Percentiles rank a stretch among this genome's conserved stretches.
phyloP scores from a whole-genome alignment of 1,140 invertebrate genomes.

The Arctopsyche grandis region DNA sequence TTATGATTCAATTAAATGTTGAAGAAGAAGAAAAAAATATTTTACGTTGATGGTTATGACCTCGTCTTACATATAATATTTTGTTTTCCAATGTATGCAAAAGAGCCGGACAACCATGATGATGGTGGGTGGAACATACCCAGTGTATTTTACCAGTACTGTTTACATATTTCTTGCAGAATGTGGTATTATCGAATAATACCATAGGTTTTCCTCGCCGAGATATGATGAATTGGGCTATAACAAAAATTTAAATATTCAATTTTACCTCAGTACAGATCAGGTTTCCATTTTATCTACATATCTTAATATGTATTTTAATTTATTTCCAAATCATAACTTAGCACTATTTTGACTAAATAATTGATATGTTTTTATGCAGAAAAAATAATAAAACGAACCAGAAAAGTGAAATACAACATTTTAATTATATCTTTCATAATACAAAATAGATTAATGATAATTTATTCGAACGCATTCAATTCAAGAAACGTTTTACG shows the following conservation, averaged over 20 bases:
- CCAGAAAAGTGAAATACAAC: too few relatives aligned
- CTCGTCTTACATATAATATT: background rate
- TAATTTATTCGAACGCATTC: slow-evolving; percentile 12
- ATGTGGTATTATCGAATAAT: background rate
- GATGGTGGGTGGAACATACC: slow-evolving; percentile 28
- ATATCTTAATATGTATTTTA: too few relatives aligned
- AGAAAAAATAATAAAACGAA: background rate
- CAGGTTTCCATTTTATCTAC: too few relatives aligned
- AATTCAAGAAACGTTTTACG: too few relatives aligned
- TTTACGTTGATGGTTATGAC: slow-evolving; percentile 1
- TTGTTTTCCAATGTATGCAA: slow-evolving; percentile 33
- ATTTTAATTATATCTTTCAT: too few relatives aligned
- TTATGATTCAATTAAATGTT: too few relatives aligned
- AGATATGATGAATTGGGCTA: background rate
- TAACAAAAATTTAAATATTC: too few relatives aligned
- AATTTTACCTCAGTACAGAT: too few relatives aligned
- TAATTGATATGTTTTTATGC: too few relatives aligned
- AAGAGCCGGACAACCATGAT: slow-evolving; percentile 39
- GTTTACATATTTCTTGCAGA: background rate
- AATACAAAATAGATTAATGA: background rate
- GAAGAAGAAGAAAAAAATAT: background rate
- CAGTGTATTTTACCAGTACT: background rate
- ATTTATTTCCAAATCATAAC: too few relatives aligned
- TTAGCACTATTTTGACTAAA: too few relatives aligned
- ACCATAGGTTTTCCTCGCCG: slow-evolving; percentile 8